A percentile compares a stretch with the other conserved stretches of the same genome.
phyloP scores from a whole-genome alignment of 2,113 vertebrate species.

The Motacilla tschutschensis region DNA sequence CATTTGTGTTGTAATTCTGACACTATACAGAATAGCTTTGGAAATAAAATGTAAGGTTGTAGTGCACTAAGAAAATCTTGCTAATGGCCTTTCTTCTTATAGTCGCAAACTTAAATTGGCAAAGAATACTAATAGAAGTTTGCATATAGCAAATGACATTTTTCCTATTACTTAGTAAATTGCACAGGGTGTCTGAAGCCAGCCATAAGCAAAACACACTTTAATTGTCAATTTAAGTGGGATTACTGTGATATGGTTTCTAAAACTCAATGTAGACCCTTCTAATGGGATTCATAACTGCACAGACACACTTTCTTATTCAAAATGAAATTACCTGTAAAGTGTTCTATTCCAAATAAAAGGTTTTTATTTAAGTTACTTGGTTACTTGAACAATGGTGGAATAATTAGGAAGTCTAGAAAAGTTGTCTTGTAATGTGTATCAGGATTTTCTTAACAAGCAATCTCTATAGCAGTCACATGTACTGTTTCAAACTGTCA shows the following conservation, averaged over 20 bases:
- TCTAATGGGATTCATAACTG: conserved; percentile 17
- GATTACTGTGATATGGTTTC: conserved; percentile 1
- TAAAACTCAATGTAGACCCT: neutral
- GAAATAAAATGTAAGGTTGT: neutral
- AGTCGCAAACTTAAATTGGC: conserved; percentile 6
- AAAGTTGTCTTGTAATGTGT: neutral
- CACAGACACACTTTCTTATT: neutral
- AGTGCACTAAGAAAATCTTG: neutral
- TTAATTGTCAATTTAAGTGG: conserved; percentile 46
- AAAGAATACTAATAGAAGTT: conserved; percentile 21
- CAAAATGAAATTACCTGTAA: neutral
- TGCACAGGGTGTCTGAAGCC: neutral
- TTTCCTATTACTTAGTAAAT: conserved; percentile 32
- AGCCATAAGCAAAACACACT: conserved; percentile 6
- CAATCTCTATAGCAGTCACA: neutral
- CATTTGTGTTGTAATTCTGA: neutral
- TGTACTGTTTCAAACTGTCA: neutral
- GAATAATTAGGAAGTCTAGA: neutral
- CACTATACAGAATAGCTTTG: neutral
- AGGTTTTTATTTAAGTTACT: neutral
- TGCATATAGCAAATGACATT: neutral
- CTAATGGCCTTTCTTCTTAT: neutral
- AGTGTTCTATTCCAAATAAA: neutral
- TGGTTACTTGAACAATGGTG: neutral
- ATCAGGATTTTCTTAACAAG: neutral